phyloP scores from a whole-genome alignment of 2,888 invertebrate species.

The Ormyrus pomaceus region DNA sequence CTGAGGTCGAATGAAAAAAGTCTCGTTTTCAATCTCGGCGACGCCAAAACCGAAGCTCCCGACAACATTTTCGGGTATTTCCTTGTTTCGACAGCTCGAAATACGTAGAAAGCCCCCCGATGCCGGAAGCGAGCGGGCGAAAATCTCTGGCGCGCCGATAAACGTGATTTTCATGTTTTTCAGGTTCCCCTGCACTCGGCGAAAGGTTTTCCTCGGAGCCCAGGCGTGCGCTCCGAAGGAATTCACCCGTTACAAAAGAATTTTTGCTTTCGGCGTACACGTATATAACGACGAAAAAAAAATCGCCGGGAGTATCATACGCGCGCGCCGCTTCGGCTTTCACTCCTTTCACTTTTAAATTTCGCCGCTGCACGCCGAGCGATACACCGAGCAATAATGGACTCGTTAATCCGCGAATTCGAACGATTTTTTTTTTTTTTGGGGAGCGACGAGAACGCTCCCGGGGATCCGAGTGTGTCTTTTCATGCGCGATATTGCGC shows the following conservation, averaged over 20 bases:
- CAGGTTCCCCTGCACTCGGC: background rate
- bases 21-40: too few species aligned
- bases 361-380: background rate
- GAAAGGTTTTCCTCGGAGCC: background rate
- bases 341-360: conserved; percentile 52
- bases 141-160: too few species aligned
- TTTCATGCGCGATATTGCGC: background rate
- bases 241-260: conserved; percentile 9
- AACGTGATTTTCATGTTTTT: conserved; percentile 34
- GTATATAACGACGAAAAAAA: background rate
- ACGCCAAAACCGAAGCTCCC: too few species aligned
- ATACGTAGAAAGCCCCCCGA: background rate
- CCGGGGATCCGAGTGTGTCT: too few species aligned
- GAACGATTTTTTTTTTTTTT: too few species aligned
- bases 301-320: conserved; percentile 17
- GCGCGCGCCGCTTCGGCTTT: conserved; percentile 34
- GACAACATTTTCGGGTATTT: background rate
- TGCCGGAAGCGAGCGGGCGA: background rate
- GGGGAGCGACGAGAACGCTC: too few species aligned
- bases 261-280: conserved; percentile 9
- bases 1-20: too few species aligned
- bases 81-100: background rate
- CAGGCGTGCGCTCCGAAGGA: background rate
- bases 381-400: background rate
- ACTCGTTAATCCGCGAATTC: too few species aligned